Evolutionary conservation across 2,113 vertebrate genomes (phyloP), one percentile per base, ranked within the genome.

Genomic region (Petrocephalus microphthalmus): DNA sequence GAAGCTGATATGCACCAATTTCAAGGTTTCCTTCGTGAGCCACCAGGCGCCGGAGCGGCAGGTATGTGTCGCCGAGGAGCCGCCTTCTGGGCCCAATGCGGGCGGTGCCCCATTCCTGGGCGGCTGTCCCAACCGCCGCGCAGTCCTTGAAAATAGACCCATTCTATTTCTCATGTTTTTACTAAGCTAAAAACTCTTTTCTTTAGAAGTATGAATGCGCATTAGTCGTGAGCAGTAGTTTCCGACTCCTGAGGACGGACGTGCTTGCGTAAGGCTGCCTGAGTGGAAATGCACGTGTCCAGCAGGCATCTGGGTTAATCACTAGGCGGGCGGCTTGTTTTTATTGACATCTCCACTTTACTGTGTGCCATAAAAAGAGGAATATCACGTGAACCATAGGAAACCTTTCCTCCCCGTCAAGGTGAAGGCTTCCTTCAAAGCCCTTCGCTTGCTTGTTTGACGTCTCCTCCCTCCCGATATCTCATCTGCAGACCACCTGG

Each of bases 1-100:
- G 53, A 99, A 98, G 90, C 91, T 99, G 94, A 95, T 99, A 84
- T 99, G 98, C 95, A 99, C 97, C 89, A 99, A 99, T 95, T 99
- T 99, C 96, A 99, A 98, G 94, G 97, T 99, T 89, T 99, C 98
- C 89, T 99, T 99, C 91, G 95, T 99, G 89, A 97, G 97, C 11
- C 97, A 99, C 86, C 97, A 98, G 88, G 93, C 94, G 0, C 92
- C 96, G 93, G 92, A 95, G 2, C 95, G 96, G 64, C 97, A 97
- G 97, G 98, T 97, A 88, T 89, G 95, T 94, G 88, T 3, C 10
- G 20, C 25, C 25, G 5, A 0, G 4, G 2, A 25, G 22, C 8
- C 47, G n/a, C 47, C 5, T 42, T 20, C 17, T 22, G 0, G 7
- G n/a, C 47, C 0, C 8, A 5, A 5, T 10, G 20, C 49, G 6